phyloP scores from a whole-genome alignment of 1,140 invertebrate species.

The Drosophila micromelanica region DNA sequence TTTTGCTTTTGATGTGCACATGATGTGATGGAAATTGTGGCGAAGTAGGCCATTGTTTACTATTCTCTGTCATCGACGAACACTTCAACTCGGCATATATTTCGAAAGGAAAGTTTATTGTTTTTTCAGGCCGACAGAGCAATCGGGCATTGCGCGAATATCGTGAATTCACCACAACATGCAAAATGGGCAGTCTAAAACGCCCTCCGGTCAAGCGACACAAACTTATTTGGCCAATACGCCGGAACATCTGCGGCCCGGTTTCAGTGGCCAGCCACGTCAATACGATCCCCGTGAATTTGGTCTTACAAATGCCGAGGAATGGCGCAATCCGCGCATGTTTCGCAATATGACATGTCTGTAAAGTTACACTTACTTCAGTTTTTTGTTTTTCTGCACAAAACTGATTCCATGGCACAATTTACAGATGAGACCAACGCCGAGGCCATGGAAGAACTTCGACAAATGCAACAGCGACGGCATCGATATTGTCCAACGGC shows the following conservation, averaged over 20 bases:
- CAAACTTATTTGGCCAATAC: slow-evolving; percentile 35
- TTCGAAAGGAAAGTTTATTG: background rate
- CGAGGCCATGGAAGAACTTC: slow-evolving; percentile 18
- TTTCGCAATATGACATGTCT: slow-evolving; percentile 48
- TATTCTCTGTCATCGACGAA: slow-evolving; percentile 16
- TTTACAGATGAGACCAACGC: slow-evolving; percentile 41
- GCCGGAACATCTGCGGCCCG: slow-evolving; percentile 47
- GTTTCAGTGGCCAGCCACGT: slow-evolving; percentile 23
- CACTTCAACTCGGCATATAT: slow-evolving; percentile 13
- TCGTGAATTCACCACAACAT: background rate
- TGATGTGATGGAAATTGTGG: background rate
- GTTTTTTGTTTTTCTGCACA: background rate
- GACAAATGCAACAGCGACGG: slow-evolving; percentile 21
- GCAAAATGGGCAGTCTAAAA: slow-evolving; percentile 7
- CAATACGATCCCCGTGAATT: slow-evolving; percentile 54
- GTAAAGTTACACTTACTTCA: background rate
- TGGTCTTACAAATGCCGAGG: slow-evolving; percentile 40
- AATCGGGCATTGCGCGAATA: slow-evolving; percentile 3
- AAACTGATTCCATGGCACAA: background rate
- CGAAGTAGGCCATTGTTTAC: background rate
- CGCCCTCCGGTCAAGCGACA: background rate
- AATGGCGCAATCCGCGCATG: slow-evolving; percentile 55
- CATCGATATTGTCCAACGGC: background rate
- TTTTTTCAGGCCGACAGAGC: slow-evolving; percentile 23
- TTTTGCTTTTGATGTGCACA: background rate